A percentile compares a stretch with the other conserved stretches of the same genome.
Conservation (phyloP, 2,888 invertebrate species). For the Perizoma flavofasciatum region DNA sequence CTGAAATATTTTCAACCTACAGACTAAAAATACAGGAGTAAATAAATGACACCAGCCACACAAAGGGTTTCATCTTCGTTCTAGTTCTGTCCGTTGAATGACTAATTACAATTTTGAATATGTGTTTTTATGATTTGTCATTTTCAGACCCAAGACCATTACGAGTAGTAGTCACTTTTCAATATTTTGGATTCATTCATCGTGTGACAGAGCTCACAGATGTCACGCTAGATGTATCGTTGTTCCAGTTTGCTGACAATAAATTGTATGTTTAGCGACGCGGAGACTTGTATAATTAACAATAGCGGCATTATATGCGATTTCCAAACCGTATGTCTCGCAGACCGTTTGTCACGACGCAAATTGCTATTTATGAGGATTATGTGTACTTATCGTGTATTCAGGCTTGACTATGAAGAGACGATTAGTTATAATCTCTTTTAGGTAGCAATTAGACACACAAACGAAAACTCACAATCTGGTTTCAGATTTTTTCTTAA, state of each 20-base stretch:
- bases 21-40: conserved; percentile 37
- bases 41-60: conserved; percentile 51
- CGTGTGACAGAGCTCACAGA: conserved; percentile 57
- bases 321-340: conserved; percentile 77
- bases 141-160: conserved; percentile 48
- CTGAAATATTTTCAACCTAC: conserved; percentile 5
- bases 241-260: conserved; percentile 77
- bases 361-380: conserved; percentile 81
- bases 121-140: conserved; percentile 52
- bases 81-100: conserved; percentile 42
- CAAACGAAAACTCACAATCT: conserved; percentile 13
- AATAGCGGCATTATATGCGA: conserved; percentile 79
- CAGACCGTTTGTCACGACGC: conserved; percentile 78
- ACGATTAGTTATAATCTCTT: conserved; percentile 36
- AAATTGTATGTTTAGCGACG: conserved; percentile 81
- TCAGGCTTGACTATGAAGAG: conserved; percentile 39
- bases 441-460: conserved; percentile 20
- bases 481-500: background rate
- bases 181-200: conserved; percentile 64
- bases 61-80: conserved; percentile 51
- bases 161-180: conserved; percentile 59
- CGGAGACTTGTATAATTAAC: conserved; percentile 81
- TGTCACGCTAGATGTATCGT: conserved; percentile 72
- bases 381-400: conserved; percentile 63
- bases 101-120: conserved; percentile 54